Evolutionary conservation across 2,113 vertebrate species (phyloP).

Genomic region (Setophaga kirtlandii): DNA sequence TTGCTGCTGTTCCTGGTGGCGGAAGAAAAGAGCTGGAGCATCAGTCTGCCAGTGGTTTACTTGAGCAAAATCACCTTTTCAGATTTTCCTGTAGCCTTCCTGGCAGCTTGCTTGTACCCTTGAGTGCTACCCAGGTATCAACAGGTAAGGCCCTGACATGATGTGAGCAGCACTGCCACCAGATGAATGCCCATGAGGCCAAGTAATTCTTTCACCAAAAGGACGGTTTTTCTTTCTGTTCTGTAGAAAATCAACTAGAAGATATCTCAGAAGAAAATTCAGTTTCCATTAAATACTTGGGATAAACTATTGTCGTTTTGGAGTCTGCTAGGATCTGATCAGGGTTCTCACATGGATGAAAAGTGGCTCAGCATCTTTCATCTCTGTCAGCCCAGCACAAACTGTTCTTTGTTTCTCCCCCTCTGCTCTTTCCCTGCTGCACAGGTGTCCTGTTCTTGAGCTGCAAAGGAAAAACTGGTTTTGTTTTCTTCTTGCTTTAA

Average conservation of each 20-base stretch:
- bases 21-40: not conserved
- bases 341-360: not conserved
- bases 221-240: not conserved
- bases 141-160: not conserved
- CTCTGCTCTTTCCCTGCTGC: not conserved
- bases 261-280: not conserved
- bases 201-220: not conserved
- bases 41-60: fast-evolving
- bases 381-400: not conserved
- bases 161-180: not conserved
- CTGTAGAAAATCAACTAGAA: not conserved
- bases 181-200: not conserved
- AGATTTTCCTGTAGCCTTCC: not conserved
- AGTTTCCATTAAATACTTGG: not conserved
- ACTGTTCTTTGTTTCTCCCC: not conserved
- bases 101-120: not conserved
- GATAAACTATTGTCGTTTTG: not conserved
- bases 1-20: not conserved
- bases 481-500: not conserved
- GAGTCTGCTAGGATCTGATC: not conserved
- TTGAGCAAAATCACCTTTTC: not conserved
- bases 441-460: not conserved
- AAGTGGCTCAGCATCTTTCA: not conserved
- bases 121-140: not conserved
- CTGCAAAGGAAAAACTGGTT: not conserved